Evolutionary conservation across 64 coral and sea anemone species (phyloP).

Genomic region (Hydrozoanthus tunicans): DNA sequence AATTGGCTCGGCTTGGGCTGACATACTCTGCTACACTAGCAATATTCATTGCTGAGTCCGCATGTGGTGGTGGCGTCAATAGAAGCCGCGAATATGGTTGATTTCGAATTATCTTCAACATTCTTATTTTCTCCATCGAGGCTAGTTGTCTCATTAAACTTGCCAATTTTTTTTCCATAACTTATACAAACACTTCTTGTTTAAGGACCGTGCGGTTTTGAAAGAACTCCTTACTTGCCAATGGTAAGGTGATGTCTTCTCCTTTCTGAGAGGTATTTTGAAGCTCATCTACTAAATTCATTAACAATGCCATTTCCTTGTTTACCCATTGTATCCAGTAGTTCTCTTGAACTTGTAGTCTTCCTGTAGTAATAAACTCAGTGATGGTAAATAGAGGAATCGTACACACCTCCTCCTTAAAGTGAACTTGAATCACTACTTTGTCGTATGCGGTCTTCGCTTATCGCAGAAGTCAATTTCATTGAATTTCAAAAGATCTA

Average conservation of each 20-base stretch:
- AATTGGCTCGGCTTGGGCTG: slow-evolving; percentile 35
- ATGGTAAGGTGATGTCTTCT: slow-evolving; percentile 39
- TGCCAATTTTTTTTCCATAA: slow-evolving; percentile 30
- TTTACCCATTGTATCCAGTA: slow-evolving; percentile 12
- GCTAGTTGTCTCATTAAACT: slow-evolving; percentile 21
- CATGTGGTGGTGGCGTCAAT: slow-evolving; percentile 37
- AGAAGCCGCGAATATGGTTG: slow-evolving; percentile 22
- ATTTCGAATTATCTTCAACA: slow-evolving; percentile 32
- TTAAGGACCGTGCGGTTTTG: slow-evolving; percentile 4
- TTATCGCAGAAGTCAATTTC: slow-evolving; percentile 5
- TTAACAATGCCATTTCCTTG: slow-evolving; percentile 31
- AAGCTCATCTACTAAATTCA: slow-evolving; percentile 21
- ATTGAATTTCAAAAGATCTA: too few relatives aligned
- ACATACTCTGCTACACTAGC: slow-evolving; percentile 49
- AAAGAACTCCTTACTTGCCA: slow-evolving; percentile 49
- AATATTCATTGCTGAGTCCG: slow-evolving; percentile 51
- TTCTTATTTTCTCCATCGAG: slow-evolving; percentile 33
- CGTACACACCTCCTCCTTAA: slow-evolving; percentile 14
- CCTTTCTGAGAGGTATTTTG: slow-evolving; percentile 37
- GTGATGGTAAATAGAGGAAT: slow-evolving; percentile 38
- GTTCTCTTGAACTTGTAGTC: slow-evolving; percentile 42
- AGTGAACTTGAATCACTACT: slow-evolving; percentile 42
- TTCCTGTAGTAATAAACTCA: slow-evolving; percentile 38
- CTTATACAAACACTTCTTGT: slow-evolving; percentile 23
- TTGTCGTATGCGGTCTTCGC: slow-evolving; percentile 51